Conservation (phyloP, 2,888 invertebrate species). For the Gerris lacustris region DNA sequence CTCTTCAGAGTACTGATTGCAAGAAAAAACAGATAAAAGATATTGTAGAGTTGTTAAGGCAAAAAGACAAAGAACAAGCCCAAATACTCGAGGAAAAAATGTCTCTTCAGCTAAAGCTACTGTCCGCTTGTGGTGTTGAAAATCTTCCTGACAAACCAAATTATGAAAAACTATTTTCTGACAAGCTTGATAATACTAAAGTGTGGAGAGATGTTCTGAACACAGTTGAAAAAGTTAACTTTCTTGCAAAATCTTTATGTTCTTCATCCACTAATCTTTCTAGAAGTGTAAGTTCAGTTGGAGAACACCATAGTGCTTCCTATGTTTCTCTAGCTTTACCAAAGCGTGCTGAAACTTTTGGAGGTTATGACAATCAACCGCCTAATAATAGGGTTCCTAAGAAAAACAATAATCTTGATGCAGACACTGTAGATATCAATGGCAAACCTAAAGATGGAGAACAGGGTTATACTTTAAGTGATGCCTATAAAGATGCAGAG, state of each 20-base stretch:
- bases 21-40: conserved; percentile 67
- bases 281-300: conserved; percentile 84
- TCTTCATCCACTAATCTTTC: conserved; percentile 66
- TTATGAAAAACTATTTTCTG: conserved; percentile 60
- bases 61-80: conserved; percentile 79
- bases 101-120: conserved; percentile 63
- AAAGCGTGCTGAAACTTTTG: conserved; percentile 89
- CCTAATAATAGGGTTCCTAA: conserved; percentile 8
- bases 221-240: conserved; percentile 63
- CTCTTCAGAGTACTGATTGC: conserved; percentile 52
- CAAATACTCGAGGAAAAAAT: conserved; percentile 78
- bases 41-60: conserved; percentile 73
- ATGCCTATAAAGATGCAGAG: neutral
- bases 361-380: conserved; percentile 64
- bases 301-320: conserved; percentile 76
- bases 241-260: conserved; percentile 60
- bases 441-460: neutral
- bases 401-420: neutral
- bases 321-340: conserved; percentile 79
- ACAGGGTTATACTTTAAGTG: neutral
- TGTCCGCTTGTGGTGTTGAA: conserved; percentile 45
- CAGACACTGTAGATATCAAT: neutral
- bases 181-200: conserved; percentile 61
- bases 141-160: conserved; percentile 51
- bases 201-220: conserved; percentile 72